Evolutionary conservation across 2,888 invertebrate species (phyloP).

Genomic region (Leucophora obtusa): DNA sequence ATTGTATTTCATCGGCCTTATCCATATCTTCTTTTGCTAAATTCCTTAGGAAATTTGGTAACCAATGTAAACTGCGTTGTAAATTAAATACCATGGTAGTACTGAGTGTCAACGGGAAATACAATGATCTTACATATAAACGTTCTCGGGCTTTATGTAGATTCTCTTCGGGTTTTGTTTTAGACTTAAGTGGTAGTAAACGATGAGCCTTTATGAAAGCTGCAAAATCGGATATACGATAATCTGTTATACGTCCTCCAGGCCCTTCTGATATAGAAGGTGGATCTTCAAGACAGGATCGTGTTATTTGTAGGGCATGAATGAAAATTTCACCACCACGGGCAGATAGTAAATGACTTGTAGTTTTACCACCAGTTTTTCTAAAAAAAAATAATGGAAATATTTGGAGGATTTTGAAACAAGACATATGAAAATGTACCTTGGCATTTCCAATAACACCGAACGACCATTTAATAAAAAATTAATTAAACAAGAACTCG

Average conservation of each 20-base stretch:
- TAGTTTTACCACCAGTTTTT: constrained; percentile 90
- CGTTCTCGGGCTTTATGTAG: constrained; percentile 84
- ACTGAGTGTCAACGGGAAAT: constrained; percentile 93
- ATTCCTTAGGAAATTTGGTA: constrained; percentile 89
- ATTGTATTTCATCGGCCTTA: constrained; percentile 91
- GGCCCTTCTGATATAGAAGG: constrained; percentile 96
- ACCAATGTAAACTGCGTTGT: constrained; percentile 86
- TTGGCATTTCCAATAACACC: constrained; percentile 93
- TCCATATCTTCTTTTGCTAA: constrained; percentile 90
- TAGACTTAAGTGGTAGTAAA: constrained; percentile 85
- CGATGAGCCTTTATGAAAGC: constrained; percentile 91
- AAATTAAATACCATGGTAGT: constrained; percentile 93
- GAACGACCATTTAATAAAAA: constrained; percentile 97
- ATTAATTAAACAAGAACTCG: constrained; percentile 97
- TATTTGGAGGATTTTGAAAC: no score
- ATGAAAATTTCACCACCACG: constrained; percentile 98
- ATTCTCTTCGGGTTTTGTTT: constrained; percentile 71
- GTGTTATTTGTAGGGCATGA: constrained; percentile 90
- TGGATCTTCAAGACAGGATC: constrained; percentile 94
- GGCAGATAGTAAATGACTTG: constrained; percentile 94
- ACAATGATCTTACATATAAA: constrained; percentile 88
- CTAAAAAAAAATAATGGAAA: constrained; percentile 69
- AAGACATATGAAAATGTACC: constrained; percentile 73
- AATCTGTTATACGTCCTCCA: constrained; percentile 96
- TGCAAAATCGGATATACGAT: constrained; percentile 91